These are phyloP conservation scores for Melanophora roralis DNA, from an alignment of 2,888 invertebrate species.

Conservation along the genomic window DNA sequence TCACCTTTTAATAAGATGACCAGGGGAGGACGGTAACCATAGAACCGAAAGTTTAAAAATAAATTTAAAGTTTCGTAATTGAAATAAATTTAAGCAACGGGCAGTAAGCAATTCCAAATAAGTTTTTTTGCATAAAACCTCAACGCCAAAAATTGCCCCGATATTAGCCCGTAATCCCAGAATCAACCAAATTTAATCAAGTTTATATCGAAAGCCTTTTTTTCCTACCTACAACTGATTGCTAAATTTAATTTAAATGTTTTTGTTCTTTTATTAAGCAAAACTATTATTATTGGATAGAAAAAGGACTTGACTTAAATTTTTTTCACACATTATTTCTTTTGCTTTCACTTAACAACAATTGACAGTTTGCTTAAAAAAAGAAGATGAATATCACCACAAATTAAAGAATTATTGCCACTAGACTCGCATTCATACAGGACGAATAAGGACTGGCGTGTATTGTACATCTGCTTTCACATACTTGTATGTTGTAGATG, in stretches of 20 bases:
- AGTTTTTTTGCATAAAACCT: no score
- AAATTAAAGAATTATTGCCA: conserved; percentile 22
- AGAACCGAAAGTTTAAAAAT: no score
- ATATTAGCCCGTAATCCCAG: no score
- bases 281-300: neutral
- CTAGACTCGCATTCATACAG: neutral
- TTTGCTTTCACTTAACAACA: conserved; percentile 27
- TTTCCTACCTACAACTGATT: conserved; percentile 7
- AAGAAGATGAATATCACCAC: neutral
- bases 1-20: no score
- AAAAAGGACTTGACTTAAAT: neutral
- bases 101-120: no score
- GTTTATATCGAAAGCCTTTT: neutral
- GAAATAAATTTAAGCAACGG: no score
- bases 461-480: neutral
- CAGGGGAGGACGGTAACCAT: no score
- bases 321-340: conserved; percentile 22
- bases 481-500: neutral
- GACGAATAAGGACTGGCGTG: neutral
- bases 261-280: neutral
- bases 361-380: conserved; percentile 37
- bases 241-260: conserved; percentile 25
- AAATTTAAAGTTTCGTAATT: no score
- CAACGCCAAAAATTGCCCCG: no score
- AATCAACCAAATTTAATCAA: no score